Conservation (phyloP, 2,888 invertebrate genomes). For the Hirtodrosophila duncani region DNA sequence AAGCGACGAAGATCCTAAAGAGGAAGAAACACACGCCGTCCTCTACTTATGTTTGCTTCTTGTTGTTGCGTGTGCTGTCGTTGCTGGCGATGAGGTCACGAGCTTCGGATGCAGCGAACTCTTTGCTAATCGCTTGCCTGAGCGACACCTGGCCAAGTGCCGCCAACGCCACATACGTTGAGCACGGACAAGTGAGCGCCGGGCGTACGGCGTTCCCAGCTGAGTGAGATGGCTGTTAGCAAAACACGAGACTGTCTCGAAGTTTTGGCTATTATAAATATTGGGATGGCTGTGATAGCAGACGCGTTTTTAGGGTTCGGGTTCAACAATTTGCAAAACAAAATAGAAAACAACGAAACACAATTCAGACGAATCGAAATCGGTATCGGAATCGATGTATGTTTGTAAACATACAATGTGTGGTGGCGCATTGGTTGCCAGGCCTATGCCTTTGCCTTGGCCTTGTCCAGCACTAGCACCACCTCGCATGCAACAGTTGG, state of each 20-base stretch:
- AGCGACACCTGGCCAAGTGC: constrained; percentile 34
- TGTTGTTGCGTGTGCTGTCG: constrained; percentile 21
- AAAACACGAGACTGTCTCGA: no score
- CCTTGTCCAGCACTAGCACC: no score
- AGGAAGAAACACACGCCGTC: constrained; percentile 22
- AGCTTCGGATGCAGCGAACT: constrained; percentile 18
- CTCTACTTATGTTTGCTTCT: constrained; percentile 11
- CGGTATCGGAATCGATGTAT: constrained; percentile 10
- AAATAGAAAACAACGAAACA: not conserved
- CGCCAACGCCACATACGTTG: constrained; percentile 58
- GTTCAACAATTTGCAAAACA: no score
- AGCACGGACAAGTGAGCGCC: constrained; percentile 12
- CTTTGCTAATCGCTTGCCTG: constrained; percentile 3
- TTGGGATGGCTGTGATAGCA: not conserved
- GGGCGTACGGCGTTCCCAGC: constrained; percentile 14
- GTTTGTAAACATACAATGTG: constrained; percentile 54
- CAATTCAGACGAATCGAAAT: not conserved
- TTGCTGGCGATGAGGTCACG: constrained; percentile 52
- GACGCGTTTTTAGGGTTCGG: no score
- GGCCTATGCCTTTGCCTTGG: no score
- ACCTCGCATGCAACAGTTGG: no score
- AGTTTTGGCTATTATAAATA: no score
- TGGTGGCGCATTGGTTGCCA: constrained; percentile 48
- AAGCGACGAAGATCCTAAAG: not conserved
- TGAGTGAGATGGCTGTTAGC: constrained; percentile 5